Conservation (phyloP, 2,113 vertebrate genomes). For the Trichomycterus rosablanca region DNA sequence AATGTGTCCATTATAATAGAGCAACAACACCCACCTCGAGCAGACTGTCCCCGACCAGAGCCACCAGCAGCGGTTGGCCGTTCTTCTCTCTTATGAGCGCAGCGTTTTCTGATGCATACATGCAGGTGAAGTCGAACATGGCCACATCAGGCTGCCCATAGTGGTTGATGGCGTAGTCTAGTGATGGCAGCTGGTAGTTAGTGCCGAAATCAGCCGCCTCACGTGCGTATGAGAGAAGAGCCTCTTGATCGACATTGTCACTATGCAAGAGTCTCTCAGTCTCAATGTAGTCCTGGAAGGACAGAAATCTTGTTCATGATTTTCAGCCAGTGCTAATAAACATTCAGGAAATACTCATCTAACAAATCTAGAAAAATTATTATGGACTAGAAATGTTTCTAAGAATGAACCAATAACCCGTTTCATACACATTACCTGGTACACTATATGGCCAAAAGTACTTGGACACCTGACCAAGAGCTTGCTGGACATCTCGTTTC, state of each 20-base stretch:
- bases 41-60: conserved; percentile 91
- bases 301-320: too few species aligned
- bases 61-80: conserved; percentile 81
- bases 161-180: conserved; percentile 94
- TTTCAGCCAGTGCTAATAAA: too few species aligned
- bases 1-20: too few species aligned
- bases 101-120: conserved; percentile 94
- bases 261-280: conserved; percentile 81
- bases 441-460: too few species aligned
- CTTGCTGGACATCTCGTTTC: too few species aligned
- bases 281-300: conserved; percentile 79
- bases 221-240: conserved; percentile 84
- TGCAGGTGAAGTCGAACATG: conserved; percentile 97
- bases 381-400: too few species aligned
- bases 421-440: too few species aligned
- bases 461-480: too few species aligned
- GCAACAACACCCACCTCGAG: conserved; percentile 84
- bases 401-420: too few species aligned
- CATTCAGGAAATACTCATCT: too few species aligned
- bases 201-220: conserved; percentile 96
- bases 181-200: conserved; percentile 90
- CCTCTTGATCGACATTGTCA: conserved; percentile 86
- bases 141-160: conserved; percentile 88
- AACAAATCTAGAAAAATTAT: too few species aligned
- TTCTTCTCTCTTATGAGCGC: conserved; percentile 84